A percentile compares a stretch with the other conserved stretches of the same genome.
Conservation (phyloP, 1,140 invertebrate genomes). For the Drosophila pallidifrons region DNA sequence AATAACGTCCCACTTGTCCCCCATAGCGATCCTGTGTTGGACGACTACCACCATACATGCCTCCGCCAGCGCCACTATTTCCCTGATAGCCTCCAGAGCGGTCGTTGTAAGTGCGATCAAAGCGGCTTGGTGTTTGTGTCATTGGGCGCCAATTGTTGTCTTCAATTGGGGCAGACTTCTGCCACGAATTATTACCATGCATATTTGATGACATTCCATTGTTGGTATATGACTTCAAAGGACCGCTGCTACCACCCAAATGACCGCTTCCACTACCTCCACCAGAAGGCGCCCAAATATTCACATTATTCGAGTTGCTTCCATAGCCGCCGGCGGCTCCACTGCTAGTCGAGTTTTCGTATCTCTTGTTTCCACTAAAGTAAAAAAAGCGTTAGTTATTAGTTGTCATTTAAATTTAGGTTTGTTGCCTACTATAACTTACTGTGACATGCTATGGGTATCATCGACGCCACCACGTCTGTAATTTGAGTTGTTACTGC, state of each 20-base stretch:
- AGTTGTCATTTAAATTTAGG: not conserved
- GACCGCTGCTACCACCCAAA: conserved; percentile 54
- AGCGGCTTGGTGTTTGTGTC: conserved; percentile 67
- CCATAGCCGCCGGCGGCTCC: conserved; percentile 62
- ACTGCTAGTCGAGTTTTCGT: conserved; percentile 71
- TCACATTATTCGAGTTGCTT: conserved; percentile 66
- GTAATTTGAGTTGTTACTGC: conserved; percentile 65
- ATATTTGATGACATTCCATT: conserved; percentile 77
- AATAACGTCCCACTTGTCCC: conserved; percentile 70
- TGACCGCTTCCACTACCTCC: conserved; percentile 57
- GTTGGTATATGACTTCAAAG: conserved; percentile 71
- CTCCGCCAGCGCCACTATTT: conserved; percentile 52
- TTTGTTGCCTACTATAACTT: not conserved
- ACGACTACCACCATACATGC: conserved; percentile 73
- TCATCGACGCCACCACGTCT: conserved; percentile 72
- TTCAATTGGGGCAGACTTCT: conserved; percentile 66
- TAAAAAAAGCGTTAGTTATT: not conserved
- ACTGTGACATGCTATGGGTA: conserved; percentile 65
- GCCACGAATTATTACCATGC: conserved; percentile 76
- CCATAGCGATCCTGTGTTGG: conserved; percentile 73
- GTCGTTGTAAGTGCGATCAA: conserved; percentile 82
- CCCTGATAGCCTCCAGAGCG: conserved; percentile 75
- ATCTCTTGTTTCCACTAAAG: conserved; percentile 70
- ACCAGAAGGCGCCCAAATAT: conserved; percentile 70
- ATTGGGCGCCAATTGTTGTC: conserved; percentile 76